A percentile compares a stretch with the other conserved stretches of the same genome.
Evolutionary conservation across 1,140 invertebrate species (phyloP).

Genomic region (Brachystomella parvula): DNA sequence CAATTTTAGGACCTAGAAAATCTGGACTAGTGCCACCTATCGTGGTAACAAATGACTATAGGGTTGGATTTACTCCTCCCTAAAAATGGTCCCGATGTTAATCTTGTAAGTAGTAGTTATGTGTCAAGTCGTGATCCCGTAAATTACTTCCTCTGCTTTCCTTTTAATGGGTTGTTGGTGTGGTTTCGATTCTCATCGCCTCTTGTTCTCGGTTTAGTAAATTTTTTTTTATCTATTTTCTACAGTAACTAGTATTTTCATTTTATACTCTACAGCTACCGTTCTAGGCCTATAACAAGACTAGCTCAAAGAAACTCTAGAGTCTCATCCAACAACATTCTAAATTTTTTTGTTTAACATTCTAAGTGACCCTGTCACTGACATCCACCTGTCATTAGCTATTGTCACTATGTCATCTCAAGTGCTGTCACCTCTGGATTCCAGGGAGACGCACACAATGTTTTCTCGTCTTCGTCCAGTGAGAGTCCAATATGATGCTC

Average conservation of each 20-base stretch:
- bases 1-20: too few species aligned
- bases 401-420: conserved; percentile 10
- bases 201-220: conserved; percentile 8
- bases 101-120: conserved; percentile 7
- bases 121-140: neutral
- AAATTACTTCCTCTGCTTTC: neutral
- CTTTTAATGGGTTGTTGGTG: neutral
- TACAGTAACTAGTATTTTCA: neutral
- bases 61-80: too few species aligned
- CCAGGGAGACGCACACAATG: neutral
- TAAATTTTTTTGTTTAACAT: neutral
- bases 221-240: neutral
- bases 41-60: too few species aligned
- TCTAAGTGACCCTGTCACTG: neutral
- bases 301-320: neutral
- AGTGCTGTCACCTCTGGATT: neutral
- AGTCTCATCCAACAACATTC: neutral
- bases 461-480: neutral
- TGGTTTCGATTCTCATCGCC: neutral
- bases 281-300: neutral
- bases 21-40: too few species aligned
- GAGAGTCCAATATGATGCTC: neutral
- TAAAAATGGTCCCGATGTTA: conserved; percentile 9
- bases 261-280: neutral
- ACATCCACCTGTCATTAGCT: neutral